These are phyloP conservation scores for Noctua janthina DNA, from an alignment of 2,888 invertebrate genomes.

Conservation along the genomic window DNA sequence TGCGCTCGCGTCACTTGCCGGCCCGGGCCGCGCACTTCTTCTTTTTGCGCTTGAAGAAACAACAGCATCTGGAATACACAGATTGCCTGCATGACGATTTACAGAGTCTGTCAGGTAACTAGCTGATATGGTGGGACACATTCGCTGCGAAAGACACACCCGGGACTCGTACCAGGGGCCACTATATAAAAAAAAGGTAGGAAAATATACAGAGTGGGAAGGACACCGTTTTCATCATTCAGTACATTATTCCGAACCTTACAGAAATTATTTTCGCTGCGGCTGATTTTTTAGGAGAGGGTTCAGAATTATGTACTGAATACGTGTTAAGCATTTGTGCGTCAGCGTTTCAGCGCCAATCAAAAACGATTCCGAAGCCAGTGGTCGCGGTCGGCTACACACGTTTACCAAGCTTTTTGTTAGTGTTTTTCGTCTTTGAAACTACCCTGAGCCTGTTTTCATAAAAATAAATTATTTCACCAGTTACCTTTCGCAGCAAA, in stretches of 20 bases:
- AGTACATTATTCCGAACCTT: neutral
- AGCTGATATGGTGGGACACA: constrained; percentile 61
- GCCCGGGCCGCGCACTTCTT: constrained; percentile 97
- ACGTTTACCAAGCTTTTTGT: neutral
- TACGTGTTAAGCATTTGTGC: neutral
- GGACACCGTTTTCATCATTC: neutral
- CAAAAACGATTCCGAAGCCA: neutral
- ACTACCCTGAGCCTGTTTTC: neutral
- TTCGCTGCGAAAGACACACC: constrained; percentile 28
- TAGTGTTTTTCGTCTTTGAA: neutral
- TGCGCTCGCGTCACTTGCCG: constrained; percentile 95
- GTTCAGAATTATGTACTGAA: neutral
- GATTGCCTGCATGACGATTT: constrained; percentile 90
- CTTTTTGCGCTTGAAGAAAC: constrained; percentile 99
- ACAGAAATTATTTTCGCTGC: neutral
- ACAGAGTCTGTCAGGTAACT: constrained; percentile 87
- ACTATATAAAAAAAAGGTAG: neutral
- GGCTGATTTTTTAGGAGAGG: neutral
- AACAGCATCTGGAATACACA: constrained; percentile 97
- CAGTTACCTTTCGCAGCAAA: constrained; percentile 24
- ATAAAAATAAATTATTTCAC: neutral
- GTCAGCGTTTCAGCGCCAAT: neutral
- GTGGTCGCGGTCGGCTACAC: neutral
- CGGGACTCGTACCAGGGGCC: neutral
- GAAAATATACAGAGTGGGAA: neutral